Conservation (phyloP, 23 tunicate genomes). For the Trididemnum nubilum region DNA sequence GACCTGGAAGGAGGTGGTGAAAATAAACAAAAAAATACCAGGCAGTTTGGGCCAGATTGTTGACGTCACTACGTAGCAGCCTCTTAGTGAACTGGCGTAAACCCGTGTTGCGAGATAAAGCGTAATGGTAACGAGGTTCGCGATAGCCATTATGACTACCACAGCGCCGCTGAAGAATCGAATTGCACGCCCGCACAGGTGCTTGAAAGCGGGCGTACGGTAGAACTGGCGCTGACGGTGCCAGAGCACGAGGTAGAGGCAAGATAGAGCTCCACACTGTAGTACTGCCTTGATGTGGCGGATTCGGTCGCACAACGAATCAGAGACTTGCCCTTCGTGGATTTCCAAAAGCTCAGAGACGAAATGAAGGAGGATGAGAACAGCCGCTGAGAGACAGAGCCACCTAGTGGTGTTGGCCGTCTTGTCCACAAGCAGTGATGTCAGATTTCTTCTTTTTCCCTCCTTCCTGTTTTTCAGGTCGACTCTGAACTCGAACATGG, state of each 20-base stretch:
- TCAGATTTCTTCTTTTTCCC: background rate
- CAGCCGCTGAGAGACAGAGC: conserved; percentile 46
- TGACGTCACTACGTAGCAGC: conserved; percentile 45
- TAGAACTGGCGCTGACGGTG: conserved; percentile 69
- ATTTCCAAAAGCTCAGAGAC: conserved; percentile 55
- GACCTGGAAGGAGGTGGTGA: conserved; percentile 54
- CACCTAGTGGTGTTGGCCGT: conserved; percentile 54
- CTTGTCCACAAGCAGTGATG: background rate
- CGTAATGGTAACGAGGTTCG: conserved; percentile 39
- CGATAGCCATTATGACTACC: conserved; percentile 54
- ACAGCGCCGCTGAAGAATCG: conserved; percentile 46
- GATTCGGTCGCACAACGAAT: conserved; percentile 28
- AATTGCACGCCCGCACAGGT: conserved; percentile 34
- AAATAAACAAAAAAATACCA: conserved; percentile 48
- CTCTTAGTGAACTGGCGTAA: conserved; percentile 35
- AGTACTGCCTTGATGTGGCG: conserved; percentile 42
- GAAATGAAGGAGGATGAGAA: conserved; percentile 22
- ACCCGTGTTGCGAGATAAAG: conserved; percentile 49
- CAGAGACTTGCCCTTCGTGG: conserved; percentile 13
- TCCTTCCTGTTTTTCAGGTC: conserved; percentile 1
- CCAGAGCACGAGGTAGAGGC: conserved; percentile 73
- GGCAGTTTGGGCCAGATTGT: conserved; percentile 45
- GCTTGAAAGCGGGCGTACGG: conserved; percentile 27
- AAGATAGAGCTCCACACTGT: conserved; percentile 39
- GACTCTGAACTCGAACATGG: background rate